A percentile compares a stretch with the other conserved stretches of the same genome.
Evolutionary conservation across 2,888 invertebrate genomes (phyloP).

Genomic region (Malthinus flaveolus): DNA sequence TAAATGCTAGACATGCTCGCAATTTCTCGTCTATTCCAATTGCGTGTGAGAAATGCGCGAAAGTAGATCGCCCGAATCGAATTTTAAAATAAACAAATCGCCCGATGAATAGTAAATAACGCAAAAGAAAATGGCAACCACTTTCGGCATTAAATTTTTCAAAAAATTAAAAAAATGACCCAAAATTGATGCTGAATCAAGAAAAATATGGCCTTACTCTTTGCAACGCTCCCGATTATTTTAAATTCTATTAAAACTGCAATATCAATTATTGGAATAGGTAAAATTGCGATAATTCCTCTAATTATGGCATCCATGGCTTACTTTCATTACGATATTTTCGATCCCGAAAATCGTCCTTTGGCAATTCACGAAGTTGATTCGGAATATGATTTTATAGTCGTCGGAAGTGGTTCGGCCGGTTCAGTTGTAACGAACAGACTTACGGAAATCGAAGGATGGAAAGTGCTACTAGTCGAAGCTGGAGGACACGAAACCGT

Average conservation of each 20-base stretch:
- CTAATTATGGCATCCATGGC: slow-evolving; percentile 75
- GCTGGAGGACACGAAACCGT: slow-evolving; percentile 89
- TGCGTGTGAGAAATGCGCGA: neutral
- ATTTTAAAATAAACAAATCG: neutral
- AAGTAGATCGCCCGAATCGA: neutral
- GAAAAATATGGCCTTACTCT: slow-evolving; percentile 15
- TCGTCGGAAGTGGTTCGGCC: slow-evolving; percentile 84
- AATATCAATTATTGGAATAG: slow-evolving; percentile 69
- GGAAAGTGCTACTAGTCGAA: slow-evolving; percentile 80
- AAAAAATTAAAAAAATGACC: neutral
- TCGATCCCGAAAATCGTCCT: slow-evolving; percentile 82
- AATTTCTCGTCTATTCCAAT: neutral
- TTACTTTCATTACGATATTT: slow-evolving; percentile 82
- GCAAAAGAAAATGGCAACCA: neutral
- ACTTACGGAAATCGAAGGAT: slow-evolving; percentile 73
- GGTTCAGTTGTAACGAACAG: slow-evolving; percentile 84
- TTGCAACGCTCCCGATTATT: slow-evolving; percentile 55
- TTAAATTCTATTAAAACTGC: slow-evolving; percentile 73
- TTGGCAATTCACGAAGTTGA: slow-evolving; percentile 67
- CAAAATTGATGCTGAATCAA: neutral
- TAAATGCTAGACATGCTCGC: neutral
- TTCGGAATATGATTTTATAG: slow-evolving; percentile 78
- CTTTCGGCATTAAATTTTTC: neutral
- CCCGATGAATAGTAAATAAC: neutral
- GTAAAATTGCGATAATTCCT: slow-evolving; percentile 75